Conservation (phyloP, 2,888 invertebrate species). For the Conistra vaccinii region DNA sequence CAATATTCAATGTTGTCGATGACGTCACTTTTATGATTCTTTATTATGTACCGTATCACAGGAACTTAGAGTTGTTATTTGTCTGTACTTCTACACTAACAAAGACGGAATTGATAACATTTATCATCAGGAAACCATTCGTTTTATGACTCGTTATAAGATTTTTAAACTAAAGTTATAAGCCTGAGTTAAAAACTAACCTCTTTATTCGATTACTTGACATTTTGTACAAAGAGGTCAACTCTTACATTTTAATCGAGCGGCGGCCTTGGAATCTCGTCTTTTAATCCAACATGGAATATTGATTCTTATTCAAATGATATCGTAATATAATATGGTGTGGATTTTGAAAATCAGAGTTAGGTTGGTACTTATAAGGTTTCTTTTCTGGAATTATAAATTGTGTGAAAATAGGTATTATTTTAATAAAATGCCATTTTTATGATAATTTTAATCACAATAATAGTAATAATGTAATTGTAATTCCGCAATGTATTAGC, state of each 20-base stretch:
- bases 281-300: slow-evolving; percentile 27
- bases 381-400: not conserved
- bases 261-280: slow-evolving; percentile 31
- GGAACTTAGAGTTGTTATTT: slow-evolving; percentile 23
- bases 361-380: too few species aligned
- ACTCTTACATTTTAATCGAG: slow-evolving; percentile 2
- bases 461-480: not conserved
- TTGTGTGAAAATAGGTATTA: not conserved
- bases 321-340: slow-evolving; percentile 3
- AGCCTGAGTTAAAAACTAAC: slow-evolving; percentile 6
- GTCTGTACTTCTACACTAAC: slow-evolving; percentile 13
- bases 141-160: not conserved
- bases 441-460: too few species aligned
- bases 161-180: not conserved
- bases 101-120: slow-evolving; percentile 26
- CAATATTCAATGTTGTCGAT: slow-evolving; percentile 9
- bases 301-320: not conserved
- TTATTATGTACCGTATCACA: slow-evolving; percentile 17
- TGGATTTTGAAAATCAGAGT: not conserved
- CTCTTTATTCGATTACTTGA: slow-evolving; percentile 28
- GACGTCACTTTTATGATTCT: slow-evolving; percentile 22
- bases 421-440: not conserved
- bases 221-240: slow-evolving; percentile 22
- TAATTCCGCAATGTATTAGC: too few species aligned
- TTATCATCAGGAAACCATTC: slow-evolving; percentile 9